Evolutionary conservation across 2,888 invertebrate species (phyloP).

Genomic region (Apoda limacodes): DNA sequence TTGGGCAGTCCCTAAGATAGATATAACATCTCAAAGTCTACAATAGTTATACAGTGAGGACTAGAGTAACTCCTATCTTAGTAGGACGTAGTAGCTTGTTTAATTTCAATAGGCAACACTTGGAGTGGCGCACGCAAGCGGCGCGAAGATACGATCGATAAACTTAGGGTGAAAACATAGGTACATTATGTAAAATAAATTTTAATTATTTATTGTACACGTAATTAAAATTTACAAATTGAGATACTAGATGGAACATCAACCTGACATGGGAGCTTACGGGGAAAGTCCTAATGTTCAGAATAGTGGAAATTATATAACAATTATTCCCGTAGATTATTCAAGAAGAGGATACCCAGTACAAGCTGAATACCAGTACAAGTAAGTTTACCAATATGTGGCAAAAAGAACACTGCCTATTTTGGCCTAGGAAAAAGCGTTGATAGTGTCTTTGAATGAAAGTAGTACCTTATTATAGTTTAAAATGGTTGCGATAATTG

Average conservation of each 20-base stretch:
- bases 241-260: conserved; percentile 48
- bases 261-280: conserved; percentile 59
- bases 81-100: no score
- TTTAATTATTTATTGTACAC: neutral
- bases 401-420: no score
- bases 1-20: no score
- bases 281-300: conserved; percentile 60
- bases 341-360: conserved; percentile 66
- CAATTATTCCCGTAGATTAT: conserved; percentile 72
- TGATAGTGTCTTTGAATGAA: no score
- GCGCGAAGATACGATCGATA: conserved; percentile 54
- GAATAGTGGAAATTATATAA: conserved; percentile 67
- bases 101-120: conserved; percentile 27
- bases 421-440: neutral
- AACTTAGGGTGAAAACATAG: no score
- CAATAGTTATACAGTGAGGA: no score
- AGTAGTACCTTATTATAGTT: no score
- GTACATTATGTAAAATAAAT: no score
- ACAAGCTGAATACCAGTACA: conserved; percentile 71
- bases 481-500: no score
- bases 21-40: no score
- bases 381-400: conserved; percentile 35
- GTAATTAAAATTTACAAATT: conserved; percentile 1
- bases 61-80: no score
- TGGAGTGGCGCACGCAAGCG: conserved; percentile 32